Conservation (phyloP, 2,888 invertebrate species). For the Panorpa germanica region DNA sequence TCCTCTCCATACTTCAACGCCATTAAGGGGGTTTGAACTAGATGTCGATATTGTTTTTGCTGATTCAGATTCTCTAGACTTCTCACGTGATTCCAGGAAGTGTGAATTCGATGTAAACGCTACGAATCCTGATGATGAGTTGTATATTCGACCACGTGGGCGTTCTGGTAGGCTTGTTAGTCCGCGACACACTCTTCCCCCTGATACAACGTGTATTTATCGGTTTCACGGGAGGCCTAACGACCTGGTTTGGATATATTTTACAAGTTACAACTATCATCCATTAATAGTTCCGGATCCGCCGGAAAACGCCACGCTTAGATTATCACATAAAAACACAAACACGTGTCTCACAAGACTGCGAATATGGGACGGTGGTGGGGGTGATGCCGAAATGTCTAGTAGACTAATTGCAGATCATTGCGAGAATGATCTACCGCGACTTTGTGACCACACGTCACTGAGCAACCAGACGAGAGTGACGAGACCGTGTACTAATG, state of each 20-base stretch:
- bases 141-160: constrained; percentile 33
- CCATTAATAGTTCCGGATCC: too few species aligned
- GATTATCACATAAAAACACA: constrained; percentile 10
- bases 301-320: constrained; percentile 10
- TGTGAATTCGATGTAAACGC: constrained; percentile 66
- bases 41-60: constrained; percentile 77
- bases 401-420: constrained; percentile 37
- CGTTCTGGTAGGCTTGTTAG: constrained; percentile 56
- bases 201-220: constrained; percentile 74
- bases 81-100: constrained; percentile 35
- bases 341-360: constrained; percentile 46
- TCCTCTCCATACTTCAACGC: constrained; percentile 44
- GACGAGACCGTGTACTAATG: constrained; percentile 58
- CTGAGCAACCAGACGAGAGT: constrained; percentile 50
- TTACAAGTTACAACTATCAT: constrained; percentile 72
- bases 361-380: constrained; percentile 55
- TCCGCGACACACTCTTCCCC: constrained; percentile 68
- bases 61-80: constrained; percentile 73
- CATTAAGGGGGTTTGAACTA: constrained; percentile 64
- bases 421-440: constrained; percentile 57
- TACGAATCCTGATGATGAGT: constrained; percentile 32
- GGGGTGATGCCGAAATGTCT: constrained; percentile 13
- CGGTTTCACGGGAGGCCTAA: constrained; percentile 61
- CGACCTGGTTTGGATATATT: constrained; percentile 74
- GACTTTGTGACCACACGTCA: constrained; percentile 65